Conservation (phyloP, 2,888 invertebrate species). For the Ephialtes manifestator region DNA sequence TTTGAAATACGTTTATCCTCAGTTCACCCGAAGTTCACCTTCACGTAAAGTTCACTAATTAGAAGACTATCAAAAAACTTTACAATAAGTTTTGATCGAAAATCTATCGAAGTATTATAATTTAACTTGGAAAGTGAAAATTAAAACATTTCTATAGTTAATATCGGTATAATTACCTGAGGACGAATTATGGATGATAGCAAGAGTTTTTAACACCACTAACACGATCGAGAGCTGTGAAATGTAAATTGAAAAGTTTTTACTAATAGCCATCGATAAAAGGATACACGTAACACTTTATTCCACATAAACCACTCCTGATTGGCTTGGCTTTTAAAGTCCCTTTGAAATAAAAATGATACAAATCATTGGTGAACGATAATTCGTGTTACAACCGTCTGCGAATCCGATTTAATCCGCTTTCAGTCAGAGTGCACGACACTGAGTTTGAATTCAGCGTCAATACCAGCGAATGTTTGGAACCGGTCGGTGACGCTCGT, state of each 20-base stretch:
- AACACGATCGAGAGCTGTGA: background rate
- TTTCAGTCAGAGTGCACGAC: background rate
- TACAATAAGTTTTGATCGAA: background rate
- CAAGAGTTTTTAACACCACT: background rate
- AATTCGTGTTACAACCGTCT: background rate
- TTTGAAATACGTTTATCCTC: too few relatives aligned
- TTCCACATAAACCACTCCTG: background rate
- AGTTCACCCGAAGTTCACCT: too few relatives aligned
- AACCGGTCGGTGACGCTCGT: constrained; percentile 8
- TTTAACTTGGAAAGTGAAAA: background rate
- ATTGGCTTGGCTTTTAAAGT: background rate
- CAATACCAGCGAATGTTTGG: background rate
- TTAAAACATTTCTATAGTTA: background rate
- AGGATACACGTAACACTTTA: background rate
- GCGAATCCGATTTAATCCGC: background rate
- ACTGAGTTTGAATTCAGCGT: background rate
- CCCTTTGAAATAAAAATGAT: constrained; percentile 7
- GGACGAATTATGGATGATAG: background rate
- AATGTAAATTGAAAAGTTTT: background rate
- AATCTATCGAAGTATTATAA: background rate
- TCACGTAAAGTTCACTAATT: too few relatives aligned
- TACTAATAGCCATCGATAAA: background rate
- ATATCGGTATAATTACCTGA: background rate
- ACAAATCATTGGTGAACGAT: constrained; percentile 4
- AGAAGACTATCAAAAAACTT: too few relatives aligned